Evolutionary conservation across 2,888 invertebrate species (phyloP).

Genomic region (Allygus modestus): DNA sequence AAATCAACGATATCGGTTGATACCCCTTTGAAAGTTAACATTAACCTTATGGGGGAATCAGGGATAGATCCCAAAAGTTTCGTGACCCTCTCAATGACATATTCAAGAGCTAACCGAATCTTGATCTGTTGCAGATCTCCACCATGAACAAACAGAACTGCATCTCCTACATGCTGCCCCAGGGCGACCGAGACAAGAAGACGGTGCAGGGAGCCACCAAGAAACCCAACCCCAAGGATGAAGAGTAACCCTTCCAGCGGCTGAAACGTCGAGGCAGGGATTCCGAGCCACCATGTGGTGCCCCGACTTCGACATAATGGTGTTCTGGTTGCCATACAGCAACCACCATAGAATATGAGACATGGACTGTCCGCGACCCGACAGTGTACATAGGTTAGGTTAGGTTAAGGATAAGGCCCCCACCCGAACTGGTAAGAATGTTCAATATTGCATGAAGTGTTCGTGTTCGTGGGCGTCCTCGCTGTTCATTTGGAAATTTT

Average conservation of each 20-base stretch:
- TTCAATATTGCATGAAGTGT: constrained; percentile 5
- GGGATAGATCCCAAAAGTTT: too few species aligned
- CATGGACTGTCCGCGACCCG: constrained; percentile 45
- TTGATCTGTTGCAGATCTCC: constrained; percentile 5
- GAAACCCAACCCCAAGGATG: constrained; percentile 52
- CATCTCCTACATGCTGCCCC: constrained; percentile 59
- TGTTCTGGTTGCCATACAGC: constrained; percentile 52
- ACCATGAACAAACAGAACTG: constrained; percentile 59
- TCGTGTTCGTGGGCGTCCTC: background rate
- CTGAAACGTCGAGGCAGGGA: background rate
- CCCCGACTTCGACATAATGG: constrained; percentile 51
- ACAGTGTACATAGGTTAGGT: constrained; percentile 54
- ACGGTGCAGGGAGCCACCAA: constrained; percentile 47
- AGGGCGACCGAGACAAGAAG: constrained; percentile 43
- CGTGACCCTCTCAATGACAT: too few species aligned
- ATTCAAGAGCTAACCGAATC: background rate
- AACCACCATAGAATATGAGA: constrained; percentile 49
- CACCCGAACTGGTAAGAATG: background rate
- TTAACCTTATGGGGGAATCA: too few species aligned
- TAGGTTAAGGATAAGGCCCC: constrained; percentile 30
- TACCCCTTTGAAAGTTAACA: too few species aligned
- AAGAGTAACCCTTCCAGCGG: background rate
- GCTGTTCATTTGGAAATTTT: background rate
- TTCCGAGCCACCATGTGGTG: constrained; percentile 12
- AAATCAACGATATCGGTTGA: too few species aligned